Evolutionary conservation across 2,113 vertebrate species (phyloP).

Genomic region (Lontra canadensis): DNA sequence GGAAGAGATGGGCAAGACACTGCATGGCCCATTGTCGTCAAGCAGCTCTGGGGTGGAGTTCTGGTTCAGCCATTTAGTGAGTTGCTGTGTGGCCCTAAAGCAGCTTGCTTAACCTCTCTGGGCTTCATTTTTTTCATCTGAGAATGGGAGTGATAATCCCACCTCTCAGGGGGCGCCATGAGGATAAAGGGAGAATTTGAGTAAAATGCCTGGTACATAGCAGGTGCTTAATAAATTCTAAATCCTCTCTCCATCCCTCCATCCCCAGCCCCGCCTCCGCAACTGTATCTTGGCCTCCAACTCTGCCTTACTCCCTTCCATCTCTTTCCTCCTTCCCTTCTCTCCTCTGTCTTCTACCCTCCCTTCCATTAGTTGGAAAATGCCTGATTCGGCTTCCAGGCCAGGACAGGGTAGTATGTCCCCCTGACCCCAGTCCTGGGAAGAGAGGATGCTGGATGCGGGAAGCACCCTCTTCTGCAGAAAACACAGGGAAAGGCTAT

Average conservation of each 20-base stretch:
- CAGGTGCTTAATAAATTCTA: background rate
- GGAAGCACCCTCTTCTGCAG: background rate
- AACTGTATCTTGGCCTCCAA: background rate
- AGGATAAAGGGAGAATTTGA: background rate
- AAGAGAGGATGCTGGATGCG: background rate
- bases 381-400: background rate
- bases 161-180: background rate
- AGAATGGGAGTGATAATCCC: background rate
- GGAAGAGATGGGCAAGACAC: background rate
- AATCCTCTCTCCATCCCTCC: background rate
- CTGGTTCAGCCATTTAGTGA: background rate
- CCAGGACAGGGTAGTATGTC: background rate
- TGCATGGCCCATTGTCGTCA: fast-evolving
- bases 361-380: background rate
- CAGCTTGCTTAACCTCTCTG: conserved; percentile 54
- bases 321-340: background rate
- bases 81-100: background rate
- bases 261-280: fast-evolving
- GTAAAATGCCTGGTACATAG: background rate
- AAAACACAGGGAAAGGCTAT: background rate
- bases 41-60: background rate
- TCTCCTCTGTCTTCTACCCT: background rate
- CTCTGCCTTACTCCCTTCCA: background rate
- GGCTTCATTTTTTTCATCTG: background rate
- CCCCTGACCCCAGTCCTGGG: background rate